phyloP scores from a whole-genome alignment of 1,140 invertebrate species.

The Achatina immaculata region DNA sequence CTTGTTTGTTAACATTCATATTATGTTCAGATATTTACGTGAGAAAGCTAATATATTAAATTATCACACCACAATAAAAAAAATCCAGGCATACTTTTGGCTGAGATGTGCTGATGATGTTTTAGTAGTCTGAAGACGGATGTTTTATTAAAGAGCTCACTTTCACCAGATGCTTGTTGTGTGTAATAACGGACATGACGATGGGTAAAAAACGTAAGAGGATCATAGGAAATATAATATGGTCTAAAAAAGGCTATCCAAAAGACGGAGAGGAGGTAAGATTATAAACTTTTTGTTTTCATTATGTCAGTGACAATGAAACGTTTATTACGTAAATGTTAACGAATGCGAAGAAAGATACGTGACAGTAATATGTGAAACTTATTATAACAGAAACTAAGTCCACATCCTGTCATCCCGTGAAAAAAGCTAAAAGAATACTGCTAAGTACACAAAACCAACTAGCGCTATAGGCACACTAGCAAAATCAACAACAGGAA shows the following conservation, averaged over 20 bases:
- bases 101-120: too few relatives aligned
- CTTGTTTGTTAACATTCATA: too few relatives aligned
- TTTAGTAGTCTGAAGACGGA: too few relatives aligned
- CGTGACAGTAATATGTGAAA: background rate
- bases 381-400: background rate
- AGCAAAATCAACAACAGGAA: too few relatives aligned
- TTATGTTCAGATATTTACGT: too few relatives aligned
- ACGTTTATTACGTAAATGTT: background rate
- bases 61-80: too few relatives aligned
- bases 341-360: background rate
- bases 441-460: background rate
- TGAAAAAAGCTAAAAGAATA: background rate
- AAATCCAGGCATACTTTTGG: too few relatives aligned
- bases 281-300: background rate
- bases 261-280: constrained; percentile 41
- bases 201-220: constrained; percentile 59
- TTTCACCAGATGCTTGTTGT: too few relatives aligned
- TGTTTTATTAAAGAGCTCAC: too few relatives aligned
- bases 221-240: constrained; percentile 62
- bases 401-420: background rate
- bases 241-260: constrained; percentile 50
- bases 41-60: too few relatives aligned
- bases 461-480: too few relatives aligned
- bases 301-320: background rate
- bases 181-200: constrained; percentile 41